Percentiles rank a stretch among this genome's conserved stretches.
Evolutionary conservation across 2,888 invertebrate genomes (phyloP).

Genomic region (Acanthopleura granulata): DNA sequence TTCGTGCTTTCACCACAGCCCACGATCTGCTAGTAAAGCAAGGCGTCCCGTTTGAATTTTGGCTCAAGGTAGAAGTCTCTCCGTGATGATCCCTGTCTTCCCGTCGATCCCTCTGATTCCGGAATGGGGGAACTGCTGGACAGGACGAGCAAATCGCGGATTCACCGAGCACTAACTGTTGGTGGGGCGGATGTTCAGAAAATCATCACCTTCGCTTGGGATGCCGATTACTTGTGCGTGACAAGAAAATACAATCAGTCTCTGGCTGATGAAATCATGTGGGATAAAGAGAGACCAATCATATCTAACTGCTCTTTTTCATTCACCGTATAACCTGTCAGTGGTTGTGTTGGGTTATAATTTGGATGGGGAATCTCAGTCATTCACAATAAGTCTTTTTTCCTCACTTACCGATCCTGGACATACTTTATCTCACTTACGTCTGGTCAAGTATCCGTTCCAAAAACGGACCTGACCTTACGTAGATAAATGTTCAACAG

Average conservation of each 20-base stretch:
- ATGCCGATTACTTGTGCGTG: constrained; percentile 52
- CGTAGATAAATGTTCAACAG: no score
- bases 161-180: constrained; percentile 48
- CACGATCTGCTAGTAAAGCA: constrained; percentile 27
- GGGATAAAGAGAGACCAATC: constrained; percentile 42
- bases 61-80: constrained; percentile 55
- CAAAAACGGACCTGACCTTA: no score
- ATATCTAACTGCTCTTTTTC: constrained; percentile 54
- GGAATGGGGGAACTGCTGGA: constrained; percentile 42
- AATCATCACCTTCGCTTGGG: constrained; percentile 53
- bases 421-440: no score
- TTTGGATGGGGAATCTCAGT: constrained; percentile 44
- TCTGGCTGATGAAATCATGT: constrained; percentile 40
- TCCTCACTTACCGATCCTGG: no score
- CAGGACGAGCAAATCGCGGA: constrained; percentile 40
- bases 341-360: constrained; percentile 57
- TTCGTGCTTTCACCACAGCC: constrained; percentile 28
- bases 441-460: no score
- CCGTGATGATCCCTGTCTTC: constrained; percentile 48
- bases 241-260: constrained; percentile 32
- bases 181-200: constrained; percentile 46
- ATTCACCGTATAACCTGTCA: constrained; percentile 48
- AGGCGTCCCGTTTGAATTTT: constrained; percentile 37
- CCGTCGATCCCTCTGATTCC: constrained; percentile 43
- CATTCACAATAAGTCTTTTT: constrained; percentile 39